These are phyloP conservation scores for Tyria jacobaeae DNA, from an alignment of 2,888 invertebrate species.

Conservation along the genomic window DNA sequence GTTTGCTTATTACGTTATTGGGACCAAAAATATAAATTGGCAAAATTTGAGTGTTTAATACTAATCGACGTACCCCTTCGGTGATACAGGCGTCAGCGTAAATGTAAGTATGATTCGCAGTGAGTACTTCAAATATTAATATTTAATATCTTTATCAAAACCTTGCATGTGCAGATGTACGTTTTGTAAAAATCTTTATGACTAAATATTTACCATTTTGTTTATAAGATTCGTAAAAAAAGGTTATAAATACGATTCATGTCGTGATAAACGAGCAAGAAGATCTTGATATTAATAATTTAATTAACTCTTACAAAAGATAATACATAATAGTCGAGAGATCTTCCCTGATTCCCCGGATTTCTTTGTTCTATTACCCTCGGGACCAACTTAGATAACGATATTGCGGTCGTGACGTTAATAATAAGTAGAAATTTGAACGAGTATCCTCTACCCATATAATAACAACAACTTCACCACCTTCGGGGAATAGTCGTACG, in stretches of 20 bases:
- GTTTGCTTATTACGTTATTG: too few relatives aligned
- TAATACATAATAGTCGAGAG: slow-evolving; percentile 36
- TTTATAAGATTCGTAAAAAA: not conserved
- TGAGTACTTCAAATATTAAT: too few relatives aligned
- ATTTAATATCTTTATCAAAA: too few relatives aligned
- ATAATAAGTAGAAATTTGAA: slow-evolving; percentile 41
- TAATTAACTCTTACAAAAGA: slow-evolving; percentile 45
- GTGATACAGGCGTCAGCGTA: too few relatives aligned
- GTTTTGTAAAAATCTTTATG: too few relatives aligned
- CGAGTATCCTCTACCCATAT: slow-evolving; percentile 25
- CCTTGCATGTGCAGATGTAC: too few relatives aligned
- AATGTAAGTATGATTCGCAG: too few relatives aligned
- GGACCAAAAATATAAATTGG: too few relatives aligned
- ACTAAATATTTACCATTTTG: too few relatives aligned
- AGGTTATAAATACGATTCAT: not conserved
- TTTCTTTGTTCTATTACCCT: slow-evolving; percentile 34
- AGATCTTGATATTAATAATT: slow-evolving; percentile 20
- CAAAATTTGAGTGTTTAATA: not conserved
- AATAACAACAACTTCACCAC: slow-evolving; percentile 24
- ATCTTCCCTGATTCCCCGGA: slow-evolving; percentile 21
- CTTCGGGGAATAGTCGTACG: slow-evolving; percentile 28
- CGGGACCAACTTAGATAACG: slow-evolving; percentile 45
- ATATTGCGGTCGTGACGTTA: slow-evolving; percentile 45
- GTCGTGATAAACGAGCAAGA: not conserved
- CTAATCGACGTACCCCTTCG: too few relatives aligned